Evolutionary conservation across 64 coral and sea anemone species (phyloP).

Genomic region (Actinia equina): DNA sequence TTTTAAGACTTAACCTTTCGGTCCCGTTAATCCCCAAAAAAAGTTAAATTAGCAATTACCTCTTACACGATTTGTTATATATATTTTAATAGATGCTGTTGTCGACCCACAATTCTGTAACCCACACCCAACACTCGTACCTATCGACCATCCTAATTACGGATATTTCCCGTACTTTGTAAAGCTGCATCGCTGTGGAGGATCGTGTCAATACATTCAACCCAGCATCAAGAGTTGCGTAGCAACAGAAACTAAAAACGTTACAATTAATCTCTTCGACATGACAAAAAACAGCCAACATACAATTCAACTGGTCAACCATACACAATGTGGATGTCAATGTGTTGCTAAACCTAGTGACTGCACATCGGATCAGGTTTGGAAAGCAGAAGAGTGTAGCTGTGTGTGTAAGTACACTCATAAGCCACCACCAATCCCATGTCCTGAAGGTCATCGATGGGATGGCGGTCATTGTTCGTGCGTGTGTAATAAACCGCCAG

Average conservation of each 20-base stretch:
- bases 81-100: neutral
- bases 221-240: conserved; percentile 58
- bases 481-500: conserved; percentile 36
- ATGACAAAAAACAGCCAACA: neutral
- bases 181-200: conserved; percentile 69
- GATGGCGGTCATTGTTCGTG: conserved; percentile 44
- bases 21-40: neutral
- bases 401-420: conserved; percentile 59
- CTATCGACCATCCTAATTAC: conserved; percentile 63
- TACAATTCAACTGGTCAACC: conserved; percentile 39
- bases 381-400: conserved; percentile 40
- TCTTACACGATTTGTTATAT: neutral
- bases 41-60: neutral
- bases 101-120: neutral
- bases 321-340: conserved; percentile 68
- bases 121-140: conserved; percentile 60
- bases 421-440: conserved; percentile 26
- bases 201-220: conserved; percentile 36
- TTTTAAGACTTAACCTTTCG: too few relatives aligned
- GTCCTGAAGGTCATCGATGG: conserved; percentile 44
- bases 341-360: conserved; percentile 55
- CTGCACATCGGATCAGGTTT: conserved; percentile 35
- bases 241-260: conserved; percentile 27
- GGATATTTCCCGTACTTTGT: conserved; percentile 73
- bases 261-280: neutral